Percentiles rank a stretch among this genome's conserved stretches.
Conservation (phyloP, 1,140 invertebrate genomes). For the Sinella curviseta region DNA sequence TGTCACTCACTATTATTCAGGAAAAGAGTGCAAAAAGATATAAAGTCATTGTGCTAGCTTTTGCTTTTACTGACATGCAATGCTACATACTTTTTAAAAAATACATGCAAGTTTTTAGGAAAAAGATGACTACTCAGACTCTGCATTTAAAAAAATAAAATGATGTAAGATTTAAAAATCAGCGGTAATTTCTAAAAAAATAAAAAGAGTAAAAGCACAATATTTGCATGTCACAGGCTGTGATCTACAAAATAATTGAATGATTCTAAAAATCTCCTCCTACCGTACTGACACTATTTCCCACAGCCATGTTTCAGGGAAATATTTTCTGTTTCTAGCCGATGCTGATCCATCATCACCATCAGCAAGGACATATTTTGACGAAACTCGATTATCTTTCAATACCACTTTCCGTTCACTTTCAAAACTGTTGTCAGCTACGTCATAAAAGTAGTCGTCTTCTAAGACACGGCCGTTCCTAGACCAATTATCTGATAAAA, state of each 20-base stretch:
- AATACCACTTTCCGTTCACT: background rate
- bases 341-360: constrained; percentile 2
- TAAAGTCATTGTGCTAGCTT: too few species aligned
- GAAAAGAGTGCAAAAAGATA: too few species aligned
- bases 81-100: too few species aligned
- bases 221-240: too few species aligned
- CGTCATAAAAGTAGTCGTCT: background rate
- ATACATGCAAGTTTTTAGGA: too few species aligned
- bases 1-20: too few species aligned
- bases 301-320: constrained; percentile 69
- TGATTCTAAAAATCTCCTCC: background rate
- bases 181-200: too few species aligned
- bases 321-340: constrained; percentile 60
- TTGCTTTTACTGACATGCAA: too few species aligned
- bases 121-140: too few species aligned
- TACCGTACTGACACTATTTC: constrained; percentile 54
- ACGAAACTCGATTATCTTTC: background rate
- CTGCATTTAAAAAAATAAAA: too few species aligned
- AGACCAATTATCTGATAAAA: background rate
- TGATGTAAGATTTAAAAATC: too few species aligned
- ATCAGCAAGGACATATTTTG: background rate
- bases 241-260: background rate
- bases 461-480: constrained; percentile 7
- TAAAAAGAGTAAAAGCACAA: too few species aligned
- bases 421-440: background rate